Evolutionary conservation across 2,797 vertebrate species (phyloP), one percentile per base, ranked within the genome.

Genomic region (Scolopax rusticola): DNA sequence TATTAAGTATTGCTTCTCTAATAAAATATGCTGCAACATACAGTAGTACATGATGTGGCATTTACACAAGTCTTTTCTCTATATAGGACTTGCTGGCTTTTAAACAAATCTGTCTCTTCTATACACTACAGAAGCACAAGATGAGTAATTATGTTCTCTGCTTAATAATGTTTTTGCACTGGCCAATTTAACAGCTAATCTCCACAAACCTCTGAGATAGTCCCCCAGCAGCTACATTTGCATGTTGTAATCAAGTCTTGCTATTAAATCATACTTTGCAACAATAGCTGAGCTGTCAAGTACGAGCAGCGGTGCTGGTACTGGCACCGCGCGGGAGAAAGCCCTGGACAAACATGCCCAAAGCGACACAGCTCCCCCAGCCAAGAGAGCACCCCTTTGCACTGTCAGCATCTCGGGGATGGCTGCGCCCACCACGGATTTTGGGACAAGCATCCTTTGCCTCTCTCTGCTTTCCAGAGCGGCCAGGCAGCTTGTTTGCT

Each of bases 171-270:
- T 96, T 97, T 97, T 96, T 89, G 89, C 90, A 95, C 95, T 93
- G 95, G 96, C 96, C 96, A 97, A 97, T 96, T 97, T 96, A 95
- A 95, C 87, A 89, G 96, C 96, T 97, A 96, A 97, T 97, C 96
- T 97, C 94, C 82, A 91, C 93, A 95, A 96, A 96, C 94, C 84
- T 94, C 90, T 38, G 92, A 95, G 92, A 95, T 43, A 60, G 89
- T 96, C 93, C 97, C 97, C 93, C 89, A 53, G 83, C 95, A 90
- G 94, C 94, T 84, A 64, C 82, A 80, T 96, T 92, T 95, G 97
- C 93, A 94, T 85, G 90, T 82, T 86, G 87, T 92, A 95, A 96
- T 84, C 60, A 89, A 92, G 92, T 95, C 92, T 89, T 81, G 95
- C 96, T 95, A 97, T 96, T 95, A 97, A 97, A 96, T 95, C 95